Base-by-base conservation (phyloP, 2,113 vertebrate species). In the Paramisgurnus dabryanus region DNA sequence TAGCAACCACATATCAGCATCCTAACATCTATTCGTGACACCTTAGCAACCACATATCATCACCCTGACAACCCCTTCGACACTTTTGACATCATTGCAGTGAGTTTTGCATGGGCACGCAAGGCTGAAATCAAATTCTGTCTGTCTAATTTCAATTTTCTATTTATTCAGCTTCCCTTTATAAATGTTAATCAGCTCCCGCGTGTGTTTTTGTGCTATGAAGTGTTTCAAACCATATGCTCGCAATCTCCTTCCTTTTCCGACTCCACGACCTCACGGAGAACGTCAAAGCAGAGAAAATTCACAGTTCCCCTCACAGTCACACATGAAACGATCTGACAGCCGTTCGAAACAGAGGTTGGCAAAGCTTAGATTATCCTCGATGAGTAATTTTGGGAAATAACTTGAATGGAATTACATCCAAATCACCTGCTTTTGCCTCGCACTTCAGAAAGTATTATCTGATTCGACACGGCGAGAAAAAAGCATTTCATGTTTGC, bases 401-500 rank as follows among this genome's bases (percentile, higher is more conserved):
- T 39, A n/a, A 65, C 18, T 58, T 41, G 67, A 72, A 43, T 43
- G 64, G 55, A 40, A 47, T 60, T 49, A 68, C 53, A 45, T 67
- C 40, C 45, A 63, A 60, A 73, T 49, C 50, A 67, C 40, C 49
- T 27, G 60, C 68, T 41, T 72, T 73, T 12, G 3, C n/a, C 39
- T 60, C 55, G 13, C 10, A 11, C 55, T 53, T 2, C 3, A 60
- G 39, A 73, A 60, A 73, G 11, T 0, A 41, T 60, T 11, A 73
- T 18, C 55, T 2, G 55, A 45, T 73, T 45, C 4, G 55, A 60
- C n/a, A 43, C 61, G 5, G 22, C 9, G 7, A 69, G 60, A 69
- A 77, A 60, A 15, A n/a, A 78, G 70, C 58, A 5, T 43, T n/a
- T 47, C 50, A 27, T 69, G 41, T 79, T 45, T 74, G 27, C 27